Conservation (phyloP, 2,113 vertebrate genomes). For the Butorides virescens region DNA sequence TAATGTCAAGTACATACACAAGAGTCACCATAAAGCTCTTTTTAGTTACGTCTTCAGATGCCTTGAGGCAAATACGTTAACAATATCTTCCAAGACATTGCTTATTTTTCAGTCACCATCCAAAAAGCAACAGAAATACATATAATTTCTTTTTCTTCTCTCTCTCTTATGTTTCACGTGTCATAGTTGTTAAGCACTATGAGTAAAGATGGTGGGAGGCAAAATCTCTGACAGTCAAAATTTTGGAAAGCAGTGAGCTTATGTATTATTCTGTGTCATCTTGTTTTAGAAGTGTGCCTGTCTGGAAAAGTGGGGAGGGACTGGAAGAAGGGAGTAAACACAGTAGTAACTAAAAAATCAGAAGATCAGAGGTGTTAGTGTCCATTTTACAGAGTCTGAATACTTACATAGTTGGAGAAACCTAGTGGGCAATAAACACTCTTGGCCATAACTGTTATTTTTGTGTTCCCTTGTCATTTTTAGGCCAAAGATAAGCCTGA, state of each 20-base stretch:
- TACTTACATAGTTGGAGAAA: not conserved
- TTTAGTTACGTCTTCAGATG: not conserved
- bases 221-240: not conserved
- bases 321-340: not conserved
- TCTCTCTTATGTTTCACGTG: not conserved
- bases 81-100: not conserved
- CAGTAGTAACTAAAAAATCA: not conserved
- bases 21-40: not conserved
- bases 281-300: not conserved
- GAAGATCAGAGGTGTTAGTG: not conserved
- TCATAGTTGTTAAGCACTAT: not conserved
- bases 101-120: not conserved
- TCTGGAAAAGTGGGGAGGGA: not conserved
- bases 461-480: conserved; percentile 11
- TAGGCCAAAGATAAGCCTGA: conserved; percentile 78
- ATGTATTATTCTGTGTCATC: not conserved
- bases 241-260: not conserved
- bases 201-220: not conserved
- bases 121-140: not conserved
- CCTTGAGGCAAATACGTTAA: not conserved
- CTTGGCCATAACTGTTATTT: not conserved
- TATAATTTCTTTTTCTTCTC: not conserved
- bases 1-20: not conserved
- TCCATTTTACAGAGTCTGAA: not conserved
- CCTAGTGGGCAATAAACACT: not conserved